Percentiles rank a stretch among this genome's conserved stretches.
These are phyloP conservation scores for Cyclina sinensis DNA, from an alignment of 1,140 invertebrate genomes.

Conservation along the genomic window DNA sequence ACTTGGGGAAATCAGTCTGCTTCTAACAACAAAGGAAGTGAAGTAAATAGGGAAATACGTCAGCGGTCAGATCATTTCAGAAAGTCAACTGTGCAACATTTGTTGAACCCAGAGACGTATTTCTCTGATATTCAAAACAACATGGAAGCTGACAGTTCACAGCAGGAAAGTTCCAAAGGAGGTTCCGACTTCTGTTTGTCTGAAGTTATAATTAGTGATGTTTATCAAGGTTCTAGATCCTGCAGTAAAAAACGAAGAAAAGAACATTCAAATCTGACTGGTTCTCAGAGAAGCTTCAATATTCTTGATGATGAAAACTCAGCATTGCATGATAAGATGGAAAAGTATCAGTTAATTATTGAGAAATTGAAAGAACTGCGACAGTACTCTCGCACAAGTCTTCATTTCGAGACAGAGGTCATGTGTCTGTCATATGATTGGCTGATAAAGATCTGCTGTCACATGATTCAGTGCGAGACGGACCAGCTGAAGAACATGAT, in stretches of 20 bases:
- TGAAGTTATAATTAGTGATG: not conserved
- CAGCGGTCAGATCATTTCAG: not conserved
- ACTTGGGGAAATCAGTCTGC: not conserved
- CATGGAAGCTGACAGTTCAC: not conserved
- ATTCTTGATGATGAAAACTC: not conserved
- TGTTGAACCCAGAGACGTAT: not conserved
- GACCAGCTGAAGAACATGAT: not conserved
- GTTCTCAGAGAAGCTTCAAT: not conserved
- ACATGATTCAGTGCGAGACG: not conserved
- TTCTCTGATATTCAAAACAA: not conserved
- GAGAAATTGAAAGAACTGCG: not conserved
- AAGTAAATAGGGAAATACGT: not conserved
- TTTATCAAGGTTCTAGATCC: not conserved
- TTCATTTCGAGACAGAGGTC: not conserved
- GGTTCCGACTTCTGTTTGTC: not conserved
- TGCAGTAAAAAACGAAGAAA: not conserved
- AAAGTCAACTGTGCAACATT: conserved; percentile 2
- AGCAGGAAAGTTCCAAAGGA: not conserved
- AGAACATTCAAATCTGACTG: not conserved
- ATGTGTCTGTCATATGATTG: conserved; percentile 30
- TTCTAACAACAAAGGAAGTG: not conserved
- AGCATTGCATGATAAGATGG: not conserved
- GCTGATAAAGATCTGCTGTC: conserved; percentile 25
- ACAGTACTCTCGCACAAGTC: not conserved
- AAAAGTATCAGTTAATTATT: not conserved